Evolutionary conservation across 53 echinoderm and acorn worm species (phyloP).

Genomic region (Paracentrotus lividus): DNA sequence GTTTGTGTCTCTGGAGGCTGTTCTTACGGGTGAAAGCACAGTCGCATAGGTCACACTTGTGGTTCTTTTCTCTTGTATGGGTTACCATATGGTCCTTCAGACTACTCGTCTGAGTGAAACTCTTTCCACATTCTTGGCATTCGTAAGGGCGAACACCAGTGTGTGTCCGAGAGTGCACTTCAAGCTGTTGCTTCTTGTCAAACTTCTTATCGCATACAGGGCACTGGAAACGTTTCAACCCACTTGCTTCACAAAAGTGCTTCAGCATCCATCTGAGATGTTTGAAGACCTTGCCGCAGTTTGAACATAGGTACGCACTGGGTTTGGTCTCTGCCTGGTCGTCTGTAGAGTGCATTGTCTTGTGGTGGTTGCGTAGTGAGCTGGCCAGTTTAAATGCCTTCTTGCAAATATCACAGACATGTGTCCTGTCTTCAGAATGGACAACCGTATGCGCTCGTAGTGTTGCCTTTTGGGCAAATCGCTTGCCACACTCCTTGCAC

Average conservation of each 20-base stretch:
- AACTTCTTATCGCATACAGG: conserved; percentile 17
- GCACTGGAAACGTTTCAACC: conserved; percentile 45
- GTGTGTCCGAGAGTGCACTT: conserved; percentile 62
- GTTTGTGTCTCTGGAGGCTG: conserved; percentile 61
- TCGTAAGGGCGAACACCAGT: conserved; percentile 55
- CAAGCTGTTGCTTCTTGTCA: conserved; percentile 57
- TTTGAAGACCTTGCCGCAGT: conserved; percentile 60
- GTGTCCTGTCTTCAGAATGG: conserved; percentile 85
- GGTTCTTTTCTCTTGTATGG: conserved; percentile 67
- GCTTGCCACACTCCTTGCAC: conserved; percentile 53
- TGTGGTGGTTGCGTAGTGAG: conserved; percentile 46
- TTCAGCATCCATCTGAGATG: conserved; percentile 57
- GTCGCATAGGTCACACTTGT: conserved; percentile 66
- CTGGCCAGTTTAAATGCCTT: conserved; percentile 76
- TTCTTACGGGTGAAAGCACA: conserved; percentile 60
- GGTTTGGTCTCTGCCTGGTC: conserved; percentile 11
- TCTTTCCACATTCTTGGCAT: conserved; percentile 46
- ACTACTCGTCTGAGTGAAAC: conserved; percentile 60
- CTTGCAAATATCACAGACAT: conserved; percentile 81
- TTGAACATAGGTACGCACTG: neutral
- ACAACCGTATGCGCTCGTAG: conserved; percentile 82
- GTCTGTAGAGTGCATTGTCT: conserved; percentile 20
- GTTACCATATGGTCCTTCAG: conserved; percentile 68
- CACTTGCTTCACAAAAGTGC: conserved; percentile 50
- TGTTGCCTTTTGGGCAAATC: neutral